A percentile compares a stretch with the other conserved stretches of the same genome.
Evolutionary conservation across 2,888 invertebrate species (phyloP).

Genomic region (Platerodrilus igneus): DNA sequence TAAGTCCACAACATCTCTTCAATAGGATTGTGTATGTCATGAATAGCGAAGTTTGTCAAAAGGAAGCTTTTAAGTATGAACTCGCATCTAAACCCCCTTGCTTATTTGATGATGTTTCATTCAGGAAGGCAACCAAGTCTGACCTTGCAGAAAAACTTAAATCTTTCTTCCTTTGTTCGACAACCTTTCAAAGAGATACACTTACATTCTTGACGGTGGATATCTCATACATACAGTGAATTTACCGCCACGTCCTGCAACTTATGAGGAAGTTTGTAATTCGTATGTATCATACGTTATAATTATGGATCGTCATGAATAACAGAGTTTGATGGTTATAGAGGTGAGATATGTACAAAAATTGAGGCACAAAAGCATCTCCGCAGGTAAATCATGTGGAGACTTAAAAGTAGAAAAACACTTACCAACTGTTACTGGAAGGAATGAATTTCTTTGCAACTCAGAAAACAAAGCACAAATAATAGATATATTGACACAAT

Average conservation of each 20-base stretch:
- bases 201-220: conserved; percentile 9
- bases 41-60: conserved; percentile 3
- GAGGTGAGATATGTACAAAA: conserved; percentile 7
- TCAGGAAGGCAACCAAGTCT: conserved; percentile 4
- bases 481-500: conserved; percentile 8
- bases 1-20: conserved; percentile 5
- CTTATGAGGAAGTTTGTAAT: conserved; percentile 7
- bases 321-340: conserved; percentile 8
- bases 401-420: conserved; percentile 8
- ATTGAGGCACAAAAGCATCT: conserved; percentile 8
- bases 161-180: conserved; percentile 2
- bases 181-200: conserved; percentile 1
- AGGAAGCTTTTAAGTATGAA: conserved; percentile 6
- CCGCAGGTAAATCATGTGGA: conserved; percentile 10
- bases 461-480: conserved; percentile 6
- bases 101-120: conserved; percentile 6
- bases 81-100: conserved; percentile 5
- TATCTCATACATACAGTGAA: conserved; percentile 7
- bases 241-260: conserved; percentile 7
- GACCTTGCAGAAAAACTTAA: conserved; percentile 4
- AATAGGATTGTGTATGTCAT: conserved; percentile 5
- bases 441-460: conserved; percentile 6
- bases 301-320: conserved; percentile 4
- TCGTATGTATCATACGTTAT: conserved; percentile 4
- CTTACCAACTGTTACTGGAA: conserved; percentile 7